These are phyloP conservation scores for Gobius niger DNA, from an alignment of 2,113 vertebrate genomes.

Conservation along the genomic window DNA sequence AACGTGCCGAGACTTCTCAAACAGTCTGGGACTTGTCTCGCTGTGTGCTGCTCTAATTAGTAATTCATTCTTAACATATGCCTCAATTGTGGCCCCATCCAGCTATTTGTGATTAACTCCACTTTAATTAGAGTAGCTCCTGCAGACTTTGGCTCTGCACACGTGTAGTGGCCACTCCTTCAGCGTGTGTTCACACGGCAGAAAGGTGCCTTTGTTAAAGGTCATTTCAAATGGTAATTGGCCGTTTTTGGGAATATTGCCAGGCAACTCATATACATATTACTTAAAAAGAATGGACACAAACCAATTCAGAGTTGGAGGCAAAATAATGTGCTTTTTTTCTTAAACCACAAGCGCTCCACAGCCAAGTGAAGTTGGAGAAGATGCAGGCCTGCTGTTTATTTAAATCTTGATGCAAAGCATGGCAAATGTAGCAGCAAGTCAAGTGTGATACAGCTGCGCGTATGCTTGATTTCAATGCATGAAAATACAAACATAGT, in stretches of 20 bases:
- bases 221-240: slow-evolving; percentile 30
- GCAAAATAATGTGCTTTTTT: slow-evolving; percentile 22
- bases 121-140: slow-evolving; percentile 80
- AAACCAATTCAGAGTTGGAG: slow-evolving; percentile 24
- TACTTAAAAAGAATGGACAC: slow-evolving; percentile 21
- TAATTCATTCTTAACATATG: slow-evolving; percentile 85
- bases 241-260: not conserved
- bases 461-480: slow-evolving; percentile 47
- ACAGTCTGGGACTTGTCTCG: slow-evolving; percentile 79
- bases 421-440: slow-evolving; percentile 43
- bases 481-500: slow-evolving; percentile 60
- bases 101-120: slow-evolving; percentile 82
- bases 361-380: slow-evolving; percentile 19
- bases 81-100: slow-evolving; percentile 80
- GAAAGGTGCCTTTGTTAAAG: slow-evolving; percentile 51
- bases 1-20: slow-evolving; percentile 81
- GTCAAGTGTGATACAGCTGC: slow-evolving; percentile 32
- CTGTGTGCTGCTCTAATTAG: slow-evolving; percentile 78
- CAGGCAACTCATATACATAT: slow-evolving; percentile 7
- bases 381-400: slow-evolving; percentile 23
- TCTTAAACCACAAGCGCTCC: slow-evolving; percentile 6
- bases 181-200: slow-evolving; percentile 46
- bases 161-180: slow-evolving; percentile 64
- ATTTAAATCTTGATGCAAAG: slow-evolving; percentile 36
- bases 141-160: slow-evolving; percentile 64